These are phyloP conservation scores for Kradibia gibbosae DNA, from an alignment of 1,140 invertebrate genomes.

Conservation along the genomic window DNA sequence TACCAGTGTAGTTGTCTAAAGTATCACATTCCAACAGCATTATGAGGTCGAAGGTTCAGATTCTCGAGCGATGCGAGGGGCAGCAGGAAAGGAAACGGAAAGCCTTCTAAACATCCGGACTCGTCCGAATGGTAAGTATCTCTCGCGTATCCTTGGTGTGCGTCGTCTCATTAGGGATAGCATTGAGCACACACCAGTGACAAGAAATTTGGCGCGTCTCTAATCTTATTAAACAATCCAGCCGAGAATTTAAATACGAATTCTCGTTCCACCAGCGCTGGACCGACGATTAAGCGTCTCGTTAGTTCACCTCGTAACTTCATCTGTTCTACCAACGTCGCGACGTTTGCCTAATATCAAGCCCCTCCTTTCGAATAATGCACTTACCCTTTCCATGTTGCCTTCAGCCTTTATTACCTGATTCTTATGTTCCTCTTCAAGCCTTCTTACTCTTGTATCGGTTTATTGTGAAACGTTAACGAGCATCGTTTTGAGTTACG, in stretches of 20 bases:
- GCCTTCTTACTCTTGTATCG: background rate
- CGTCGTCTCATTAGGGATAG: background rate
- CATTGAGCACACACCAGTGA: background rate
- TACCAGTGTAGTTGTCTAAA: too few relatives aligned
- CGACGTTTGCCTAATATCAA: too few relatives aligned
- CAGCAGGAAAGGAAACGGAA: background rate
- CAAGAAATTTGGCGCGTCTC: background rate
- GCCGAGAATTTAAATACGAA: slow-evolving; percentile 8
- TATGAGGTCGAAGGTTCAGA: too few relatives aligned
- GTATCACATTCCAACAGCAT: too few relatives aligned
- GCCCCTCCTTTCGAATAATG: background rate
- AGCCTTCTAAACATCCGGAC: background rate
- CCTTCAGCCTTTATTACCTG: background rate
- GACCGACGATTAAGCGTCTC: slow-evolving; percentile 51
- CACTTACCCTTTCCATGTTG: background rate
- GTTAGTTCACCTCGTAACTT: slow-evolving; percentile 44
- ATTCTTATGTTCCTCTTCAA: background rate
- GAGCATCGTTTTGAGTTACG: background rate
- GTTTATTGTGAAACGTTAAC: background rate
- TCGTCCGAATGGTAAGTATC: background rate
- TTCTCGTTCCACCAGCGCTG: slow-evolving; percentile 13
- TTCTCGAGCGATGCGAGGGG: too few relatives aligned
- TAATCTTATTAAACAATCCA: slow-evolving; percentile 43
- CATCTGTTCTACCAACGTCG: slow-evolving; percentile 6
- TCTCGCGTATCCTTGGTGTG: background rate